Percentiles rank a stretch among this genome's conserved stretches.
phyloP scores from a whole-genome alignment of 2,888 invertebrate species.

The Blastobasis lacticolella region DNA sequence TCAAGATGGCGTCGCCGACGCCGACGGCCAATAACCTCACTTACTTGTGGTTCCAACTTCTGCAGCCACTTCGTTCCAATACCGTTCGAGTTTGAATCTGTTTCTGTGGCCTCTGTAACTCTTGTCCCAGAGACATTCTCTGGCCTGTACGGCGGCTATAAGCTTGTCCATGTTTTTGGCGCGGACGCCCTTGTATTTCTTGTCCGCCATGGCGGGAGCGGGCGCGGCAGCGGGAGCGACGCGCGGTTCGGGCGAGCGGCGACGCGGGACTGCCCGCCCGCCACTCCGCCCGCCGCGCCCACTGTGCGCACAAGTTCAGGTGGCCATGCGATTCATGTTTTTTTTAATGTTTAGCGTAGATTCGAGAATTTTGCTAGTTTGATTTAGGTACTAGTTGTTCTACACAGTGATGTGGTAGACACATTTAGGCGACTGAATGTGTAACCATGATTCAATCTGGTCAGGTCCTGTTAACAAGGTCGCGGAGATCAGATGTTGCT shows the following conservation, averaged over 20 bases:
- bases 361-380: too few relatives aligned
- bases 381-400: too few relatives aligned
- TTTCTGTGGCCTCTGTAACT: slow-evolving; percentile 63
- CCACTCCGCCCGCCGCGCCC: slow-evolving; percentile 14
- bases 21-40: slow-evolving; percentile 18
- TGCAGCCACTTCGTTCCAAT: slow-evolving; percentile 66
- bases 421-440: too few relatives aligned
- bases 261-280: slow-evolving; percentile 35
- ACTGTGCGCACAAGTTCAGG: slow-evolving; percentile 18
- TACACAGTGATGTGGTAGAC: too few relatives aligned
- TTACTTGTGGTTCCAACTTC: slow-evolving; percentile 66
- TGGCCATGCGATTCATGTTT: slow-evolving; percentile 14
- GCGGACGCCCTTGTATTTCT: slow-evolving; percentile 47
- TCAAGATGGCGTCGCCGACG: slow-evolving; percentile 3
- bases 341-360: neutral
- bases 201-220: slow-evolving; percentile 50
- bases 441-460: too few relatives aligned
- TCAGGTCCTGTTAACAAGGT: too few relatives aligned
- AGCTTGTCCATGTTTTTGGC: slow-evolving; percentile 64
- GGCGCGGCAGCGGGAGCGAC: slow-evolving; percentile 38
- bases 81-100: slow-evolving; percentile 61
- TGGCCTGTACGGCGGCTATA: slow-evolving; percentile 64
- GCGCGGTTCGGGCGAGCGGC: slow-evolving; percentile 25
- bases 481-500: too few relatives aligned
- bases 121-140: slow-evolving; percentile 66